Evolutionary conservation across 2,888 invertebrate genomes (phyloP), one percentile per base, ranked within the genome.

Genomic region (Hesperia comma): DNA sequence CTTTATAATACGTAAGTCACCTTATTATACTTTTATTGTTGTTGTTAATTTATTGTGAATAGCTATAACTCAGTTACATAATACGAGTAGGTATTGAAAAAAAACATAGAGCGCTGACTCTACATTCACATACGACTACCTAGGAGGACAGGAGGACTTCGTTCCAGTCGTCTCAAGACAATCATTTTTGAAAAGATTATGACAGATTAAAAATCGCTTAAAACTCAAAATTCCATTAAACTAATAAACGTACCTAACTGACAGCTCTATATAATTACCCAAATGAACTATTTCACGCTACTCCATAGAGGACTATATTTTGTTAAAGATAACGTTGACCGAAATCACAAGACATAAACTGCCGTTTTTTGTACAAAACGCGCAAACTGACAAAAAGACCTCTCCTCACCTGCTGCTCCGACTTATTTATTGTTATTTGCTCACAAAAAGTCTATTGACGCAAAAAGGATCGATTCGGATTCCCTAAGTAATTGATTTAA

Each of bases 271-370:
- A 78, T 6, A 68, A n/a, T 68, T 83, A 75, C 69, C 21, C 64
- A 69, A 71, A 72, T 73, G 74, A 80, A 83, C 89, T 87, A 89
- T 90, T 90, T 90, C 90, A 91, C 90, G 90, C 84, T 85, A 82
- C 79, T 79, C 80, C 76, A 81, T 81, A 86, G 79, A 77, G 79
- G 74, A 78, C 79, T 83, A 84, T 86, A 89, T 87, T 89, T 87
- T 90, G 89, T 90, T 79, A 83, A 82, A 88, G 90, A 90, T 90
- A 89, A 86, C 83, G 80, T 76, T 88, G 86, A 88, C 92, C 91
- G 85, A 83, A 85, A 86, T 90, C 90, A 90, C 88, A 88, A 83
- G 84, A 85, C 83, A 85, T 87, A 87, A 88, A 88, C 79, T 83
- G 80, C 55, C 71, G 72, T 85, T 89, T 90, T 91, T 90, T 86